These are phyloP conservation scores for Nesoenas mayeri DNA, from an alignment of 2,113 vertebrate species.

Conservation along the genomic window DNA sequence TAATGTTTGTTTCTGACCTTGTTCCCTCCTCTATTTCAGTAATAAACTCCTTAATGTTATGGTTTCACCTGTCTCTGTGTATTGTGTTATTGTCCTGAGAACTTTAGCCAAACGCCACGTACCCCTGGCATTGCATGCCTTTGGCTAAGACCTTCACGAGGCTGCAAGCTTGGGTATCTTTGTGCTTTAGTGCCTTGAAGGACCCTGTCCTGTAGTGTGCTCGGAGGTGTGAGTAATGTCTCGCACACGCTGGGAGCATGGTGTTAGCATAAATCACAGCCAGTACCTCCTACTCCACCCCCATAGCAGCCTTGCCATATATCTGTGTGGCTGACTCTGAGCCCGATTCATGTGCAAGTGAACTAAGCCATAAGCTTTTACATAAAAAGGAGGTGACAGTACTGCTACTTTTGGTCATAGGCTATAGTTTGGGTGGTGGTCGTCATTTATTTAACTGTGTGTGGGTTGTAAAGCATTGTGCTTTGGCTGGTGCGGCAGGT, in stretches of 20 bases:
- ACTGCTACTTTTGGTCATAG: background rate
- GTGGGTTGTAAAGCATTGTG: background rate
- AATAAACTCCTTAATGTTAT: background rate
- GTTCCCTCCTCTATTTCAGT: background rate
- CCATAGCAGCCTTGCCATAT: background rate
- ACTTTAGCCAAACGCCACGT: rapidly evolving
- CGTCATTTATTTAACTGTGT: background rate
- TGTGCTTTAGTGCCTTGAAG: background rate
- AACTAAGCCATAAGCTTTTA: background rate
- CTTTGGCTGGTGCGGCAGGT: background rate
- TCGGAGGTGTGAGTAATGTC: background rate
- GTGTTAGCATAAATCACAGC: background rate
- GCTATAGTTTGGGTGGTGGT: background rate
- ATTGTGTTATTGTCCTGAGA: background rate
- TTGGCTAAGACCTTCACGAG: background rate
- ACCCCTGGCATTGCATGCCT: background rate
- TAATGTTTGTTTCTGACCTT: background rate
- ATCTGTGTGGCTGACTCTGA: background rate
- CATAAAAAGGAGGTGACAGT: background rate
- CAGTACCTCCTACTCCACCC: background rate
- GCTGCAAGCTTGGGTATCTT: background rate
- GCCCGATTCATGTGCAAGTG: background rate
- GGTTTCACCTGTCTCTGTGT: background rate
- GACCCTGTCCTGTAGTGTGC: background rate
- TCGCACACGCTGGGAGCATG: background rate